These are phyloP conservation scores for Gymnoscopelus braueri DNA, from an alignment of 2,797 vertebrate species.

Conservation along the genomic window DNA sequence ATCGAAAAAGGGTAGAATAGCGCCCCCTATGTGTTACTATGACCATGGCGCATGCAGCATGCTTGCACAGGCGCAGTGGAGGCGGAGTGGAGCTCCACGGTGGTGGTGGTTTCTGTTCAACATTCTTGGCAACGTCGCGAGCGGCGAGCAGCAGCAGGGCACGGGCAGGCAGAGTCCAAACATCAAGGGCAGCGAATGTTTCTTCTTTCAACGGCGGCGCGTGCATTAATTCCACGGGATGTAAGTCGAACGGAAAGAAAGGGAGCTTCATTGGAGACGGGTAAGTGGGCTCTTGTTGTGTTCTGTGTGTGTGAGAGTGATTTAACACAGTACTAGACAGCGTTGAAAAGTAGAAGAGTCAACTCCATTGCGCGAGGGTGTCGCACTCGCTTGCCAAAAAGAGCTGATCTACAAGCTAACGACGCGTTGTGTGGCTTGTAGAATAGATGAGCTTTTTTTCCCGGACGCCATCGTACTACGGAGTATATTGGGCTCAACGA, in stretches of 20 bases:
- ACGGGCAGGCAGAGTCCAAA: neutral
- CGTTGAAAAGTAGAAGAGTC: conserved; percentile 73
- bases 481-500: conserved; percentile 39
- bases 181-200: conserved; percentile 36
- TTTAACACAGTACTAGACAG: conserved; percentile 37
- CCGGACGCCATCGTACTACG: conserved; percentile 9
- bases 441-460: neutral
- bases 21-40: conserved; percentile 69
- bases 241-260: conserved; percentile 43
- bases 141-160: conserved; percentile 54
- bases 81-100: conserved; percentile 69
- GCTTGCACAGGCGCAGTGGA: conserved; percentile 72
- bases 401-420: no score
- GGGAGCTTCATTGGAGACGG: conserved; percentile 59
- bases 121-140: conserved; percentile 75
- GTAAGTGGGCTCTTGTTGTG: conserved; percentile 6
- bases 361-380: conserved; percentile 34
- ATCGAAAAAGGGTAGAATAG: neutral
- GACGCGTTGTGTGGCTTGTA: no score
- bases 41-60: conserved; percentile 51
- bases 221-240: conserved; percentile 62
- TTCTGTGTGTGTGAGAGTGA: no score
- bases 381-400: no score
- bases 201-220: conserved; percentile 56
- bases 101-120: conserved; percentile 85